phyloP scores from a whole-genome alignment of 2,113 vertebrate genomes.

The Mastomys coucha region DNA sequence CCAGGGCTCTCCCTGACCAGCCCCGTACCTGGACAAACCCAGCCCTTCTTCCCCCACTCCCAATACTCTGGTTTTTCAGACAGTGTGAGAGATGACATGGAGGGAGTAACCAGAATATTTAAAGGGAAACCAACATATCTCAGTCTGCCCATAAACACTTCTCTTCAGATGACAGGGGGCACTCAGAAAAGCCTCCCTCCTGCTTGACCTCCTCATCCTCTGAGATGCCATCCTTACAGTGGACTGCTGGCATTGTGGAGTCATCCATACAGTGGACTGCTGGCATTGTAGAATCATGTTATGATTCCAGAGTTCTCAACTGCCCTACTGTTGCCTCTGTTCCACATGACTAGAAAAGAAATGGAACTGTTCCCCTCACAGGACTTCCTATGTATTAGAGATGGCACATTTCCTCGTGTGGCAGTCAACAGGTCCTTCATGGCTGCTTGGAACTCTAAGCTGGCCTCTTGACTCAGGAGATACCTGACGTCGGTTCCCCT shows the following conservation, averaged over 20 bases:
- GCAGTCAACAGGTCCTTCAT: accelerated
- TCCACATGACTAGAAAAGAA: not conserved
- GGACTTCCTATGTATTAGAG: not conserved
- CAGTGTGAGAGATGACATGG: accelerated
- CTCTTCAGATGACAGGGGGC: not conserved
- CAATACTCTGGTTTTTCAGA: not conserved
- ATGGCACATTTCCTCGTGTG: not conserved
- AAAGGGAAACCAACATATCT: not conserved
- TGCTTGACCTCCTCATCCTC: not conserved
- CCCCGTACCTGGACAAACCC: not conserved
- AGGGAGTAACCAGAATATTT: not conserved
- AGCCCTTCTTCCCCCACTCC: too few species aligned
- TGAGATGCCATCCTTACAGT: not conserved
- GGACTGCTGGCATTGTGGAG: not conserved
- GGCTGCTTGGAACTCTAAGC: accelerated
- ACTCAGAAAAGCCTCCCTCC: not conserved
- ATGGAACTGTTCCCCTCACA: not conserved
- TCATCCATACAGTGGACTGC: not conserved
- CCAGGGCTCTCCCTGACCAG: too few species aligned
- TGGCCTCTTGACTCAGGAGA: not conserved
- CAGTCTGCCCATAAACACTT: not conserved
- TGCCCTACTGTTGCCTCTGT: not conserved
- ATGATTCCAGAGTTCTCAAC: not conserved
- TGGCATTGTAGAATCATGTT: too few species aligned
- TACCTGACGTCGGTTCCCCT: not conserved